Base-by-base conservation (phyloP, 2,113 vertebrate genomes). In the Daphoenositta chrysoptera region DNA sequence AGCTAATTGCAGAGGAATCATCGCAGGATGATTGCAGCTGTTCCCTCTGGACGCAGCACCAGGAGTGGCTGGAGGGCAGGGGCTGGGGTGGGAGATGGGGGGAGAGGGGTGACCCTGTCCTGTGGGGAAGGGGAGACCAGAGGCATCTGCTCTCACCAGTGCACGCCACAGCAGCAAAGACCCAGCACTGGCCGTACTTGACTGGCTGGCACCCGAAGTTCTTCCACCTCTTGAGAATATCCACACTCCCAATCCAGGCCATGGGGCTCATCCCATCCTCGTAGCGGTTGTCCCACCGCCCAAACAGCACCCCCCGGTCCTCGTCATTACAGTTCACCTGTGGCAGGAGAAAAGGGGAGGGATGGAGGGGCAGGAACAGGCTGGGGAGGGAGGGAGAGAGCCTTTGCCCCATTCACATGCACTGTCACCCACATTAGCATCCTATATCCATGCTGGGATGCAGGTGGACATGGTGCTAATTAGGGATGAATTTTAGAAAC, bases 181-280 rank as follows among this genome's bases (percentile, higher is more conserved):
- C 99, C 99, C 99, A 99, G 97, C 99, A 99, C 97, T 99, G 99
- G 82, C 99, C 99, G 0, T 98, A 99, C 48, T 98, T 98, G 93
- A 99, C 99, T 1, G 98, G 98, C 80, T 98, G 96, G 95, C 99
- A 99, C 7, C 98, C 93, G 3, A 94, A 95, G 0, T 73, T 89
- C 86, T 97, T 96, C 99, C 99, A 99, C 68, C 97, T 98, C 54
- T 81, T 97, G 60, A 99, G 98, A 88, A 99, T 99, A 83, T 99
- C 98, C 97, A 99, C 98, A 0, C 99, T 99, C 35, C 99, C 98
- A 2, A 94, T 99, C 99, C 99, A 99, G 82, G 89, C 95, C 98
- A 98, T 97, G 10, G 99, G 99, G 87, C 97, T 99, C 76, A 98
- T 50, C 4, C 99, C 99, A 1, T 98, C 99, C 0, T 84, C 94